phyloP scores from a whole-genome alignment of 2,888 invertebrate species.

The Dinocampus coccinellae region DNA sequence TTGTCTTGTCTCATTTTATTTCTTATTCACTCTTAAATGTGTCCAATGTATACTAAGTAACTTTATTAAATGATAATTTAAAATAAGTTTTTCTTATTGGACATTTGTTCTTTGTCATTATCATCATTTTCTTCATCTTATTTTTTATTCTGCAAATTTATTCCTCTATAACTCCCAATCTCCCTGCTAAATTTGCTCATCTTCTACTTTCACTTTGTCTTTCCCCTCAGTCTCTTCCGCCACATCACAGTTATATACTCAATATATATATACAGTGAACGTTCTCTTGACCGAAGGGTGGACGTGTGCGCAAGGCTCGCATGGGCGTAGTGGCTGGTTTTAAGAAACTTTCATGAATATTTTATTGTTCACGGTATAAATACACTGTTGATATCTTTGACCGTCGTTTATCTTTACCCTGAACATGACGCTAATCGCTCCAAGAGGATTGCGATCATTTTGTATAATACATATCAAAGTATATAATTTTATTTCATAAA shows the following conservation, averaged over 20 bases:
- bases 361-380: conserved; percentile 38
- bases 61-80: too few species aligned
- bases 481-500: background rate
- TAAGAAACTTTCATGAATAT: conserved; percentile 48
- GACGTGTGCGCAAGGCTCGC: conserved; percentile 25
- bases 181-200: conserved; percentile 2
- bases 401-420: conserved; percentile 20
- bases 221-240: background rate
- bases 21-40: too few species aligned
- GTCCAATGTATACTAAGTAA: too few species aligned
- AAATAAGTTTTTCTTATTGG: conserved; percentile 31
- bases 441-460: conserved; percentile 21
- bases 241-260: too few species aligned
- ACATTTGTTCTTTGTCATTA: conserved; percentile 27
- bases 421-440: conserved; percentile 24
- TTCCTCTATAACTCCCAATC: background rate
- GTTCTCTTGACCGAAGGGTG: conserved; percentile 24
- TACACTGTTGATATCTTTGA: conserved; percentile 9
- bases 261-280: background rate
- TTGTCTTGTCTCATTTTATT: too few species aligned
- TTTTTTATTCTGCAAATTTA: conserved; percentile 35
- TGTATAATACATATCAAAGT: background rate
- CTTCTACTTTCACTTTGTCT: conserved; percentile 3
- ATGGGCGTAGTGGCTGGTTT: conserved; percentile 55
- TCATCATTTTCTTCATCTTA: conserved; percentile 45